Evolutionary conservation across 2,113 vertebrate species (phyloP).

Genomic region (Dryoscopus gambensis): DNA sequence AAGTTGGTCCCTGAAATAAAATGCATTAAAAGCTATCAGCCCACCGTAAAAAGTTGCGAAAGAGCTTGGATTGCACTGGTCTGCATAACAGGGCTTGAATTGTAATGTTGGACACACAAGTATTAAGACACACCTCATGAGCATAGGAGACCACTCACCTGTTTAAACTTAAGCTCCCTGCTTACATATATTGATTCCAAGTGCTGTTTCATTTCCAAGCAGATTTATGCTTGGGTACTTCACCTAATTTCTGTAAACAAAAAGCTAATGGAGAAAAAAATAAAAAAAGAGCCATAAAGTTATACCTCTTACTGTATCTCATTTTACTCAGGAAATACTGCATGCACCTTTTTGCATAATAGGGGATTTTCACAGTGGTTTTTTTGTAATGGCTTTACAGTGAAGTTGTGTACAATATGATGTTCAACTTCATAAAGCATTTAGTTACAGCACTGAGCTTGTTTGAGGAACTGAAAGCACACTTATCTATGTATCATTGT

Average conservation of each 20-base stretch:
- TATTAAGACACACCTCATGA: neutral
- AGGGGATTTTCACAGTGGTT: constrained; percentile 56
- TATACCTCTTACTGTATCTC: constrained; percentile 31
- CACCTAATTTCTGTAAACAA: constrained; percentile 48
- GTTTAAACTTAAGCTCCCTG: neutral
- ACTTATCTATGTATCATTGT: constrained; percentile 73
- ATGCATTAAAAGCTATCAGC: neutral
- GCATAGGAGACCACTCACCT: neutral
- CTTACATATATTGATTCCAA: neutral
- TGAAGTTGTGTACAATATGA: constrained; percentile 55
- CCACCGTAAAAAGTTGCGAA: neutral
- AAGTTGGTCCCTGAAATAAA: neutral
- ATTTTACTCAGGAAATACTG: constrained; percentile 62
- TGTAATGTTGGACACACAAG: neutral
- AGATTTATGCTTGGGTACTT: constrained; percentile 29
- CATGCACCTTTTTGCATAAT: constrained; percentile 61
- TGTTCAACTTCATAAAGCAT: constrained; percentile 71
- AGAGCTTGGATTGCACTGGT: neutral
- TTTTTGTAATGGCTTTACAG: constrained; percentile 58
- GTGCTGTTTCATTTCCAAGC: constrained; percentile 26
- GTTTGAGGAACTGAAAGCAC: constrained; percentile 79
- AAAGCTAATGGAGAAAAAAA: neutral
- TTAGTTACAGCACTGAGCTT: constrained; percentile 62
- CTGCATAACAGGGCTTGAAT: neutral
- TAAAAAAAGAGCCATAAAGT: neutral